Evolutionary conservation across 2,113 vertebrate genomes (phyloP).

Genomic region (Aegithalos caudatus): DNA sequence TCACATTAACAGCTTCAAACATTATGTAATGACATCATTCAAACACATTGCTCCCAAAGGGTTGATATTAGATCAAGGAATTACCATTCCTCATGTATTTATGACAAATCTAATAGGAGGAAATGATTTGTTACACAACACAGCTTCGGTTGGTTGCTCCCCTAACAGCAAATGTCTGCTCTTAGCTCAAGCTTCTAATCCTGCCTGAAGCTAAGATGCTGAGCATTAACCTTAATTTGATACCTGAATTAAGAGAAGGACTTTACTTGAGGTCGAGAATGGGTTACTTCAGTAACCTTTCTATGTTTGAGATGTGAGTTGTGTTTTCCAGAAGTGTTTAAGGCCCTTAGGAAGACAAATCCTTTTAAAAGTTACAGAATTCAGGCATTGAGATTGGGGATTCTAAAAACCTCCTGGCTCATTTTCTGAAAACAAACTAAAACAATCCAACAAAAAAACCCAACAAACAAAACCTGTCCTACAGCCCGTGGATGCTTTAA

Average conservation of each 20-base stretch:
- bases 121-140: conserved; percentile 31
- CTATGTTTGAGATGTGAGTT: neutral
- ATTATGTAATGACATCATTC: conserved; percentile 59
- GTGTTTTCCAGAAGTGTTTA: neutral
- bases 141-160: neutral
- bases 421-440: neutral
- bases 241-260: neutral
- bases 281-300: neutral
- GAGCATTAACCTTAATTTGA: neutral
- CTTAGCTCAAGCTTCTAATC: neutral
- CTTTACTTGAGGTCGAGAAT: neutral
- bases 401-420: neutral
- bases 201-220: neutral
- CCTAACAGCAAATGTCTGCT: neutral
- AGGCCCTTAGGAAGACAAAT: neutral
- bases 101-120: conserved; percentile 40
- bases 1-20: conserved; percentile 47
- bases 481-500: neutral
- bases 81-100: conserved; percentile 39
- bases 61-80: conserved; percentile 32
- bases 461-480: neutral
- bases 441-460: neutral
- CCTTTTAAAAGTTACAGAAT: neutral
- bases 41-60: conserved; percentile 54
- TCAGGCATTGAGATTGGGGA: neutral